Evolutionary conservation across 2,797 vertebrate species (phyloP), one percentile per base, ranked within the genome.

Genomic region (Denticeps clupeoides): DNA sequence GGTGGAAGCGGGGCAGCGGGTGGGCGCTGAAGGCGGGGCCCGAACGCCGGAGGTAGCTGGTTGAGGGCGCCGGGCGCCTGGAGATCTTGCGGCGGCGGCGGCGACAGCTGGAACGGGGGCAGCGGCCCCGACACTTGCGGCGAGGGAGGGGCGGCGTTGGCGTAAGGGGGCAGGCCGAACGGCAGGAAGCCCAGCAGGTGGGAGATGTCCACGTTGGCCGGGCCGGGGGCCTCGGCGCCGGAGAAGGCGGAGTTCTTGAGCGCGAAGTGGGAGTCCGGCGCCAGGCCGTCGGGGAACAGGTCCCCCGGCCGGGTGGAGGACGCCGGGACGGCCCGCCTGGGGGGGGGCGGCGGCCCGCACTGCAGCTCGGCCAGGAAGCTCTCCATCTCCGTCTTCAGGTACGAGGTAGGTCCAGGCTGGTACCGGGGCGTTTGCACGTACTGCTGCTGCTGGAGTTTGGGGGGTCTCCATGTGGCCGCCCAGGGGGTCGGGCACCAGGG

Each of bases 1-100:
- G 93, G 77, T 96, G 94, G 73, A 97, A 97, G 67, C 92, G 90
- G 74, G 93, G 93, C 88, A 97, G 86, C 26, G 91, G 89, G 61
- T 90, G 88, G 61, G 87, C 86, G 71, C 85, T 90, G 81, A 91
- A 75, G 77, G 86, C 80, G 62, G 89, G 81, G 60, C 85, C n/a
- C 87, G 78, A 91, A 95, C 23, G 91, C 82, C 13, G 90, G 90
- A 81, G 92, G 87, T 82, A 93, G 72, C 84, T 84, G 82, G 69
- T 77, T 81, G 57, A 94, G 88, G 51, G 89, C 83, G 47, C 87
- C 85, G 67, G 90, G 70, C 52, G 77, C 60, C 13, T 90, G 77
- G 49, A 90, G 81, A 11, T 82, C 85, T 13, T 64, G 67, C 44
- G 53, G 45, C 29, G 47, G 46, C 43, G 47, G n/a, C n/a, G n/a